Percentiles rank a stretch among this genome's conserved stretches.
Evolutionary conservation across 2,113 vertebrate genomes (phyloP).

Genomic region (Alosa alosa): DNA sequence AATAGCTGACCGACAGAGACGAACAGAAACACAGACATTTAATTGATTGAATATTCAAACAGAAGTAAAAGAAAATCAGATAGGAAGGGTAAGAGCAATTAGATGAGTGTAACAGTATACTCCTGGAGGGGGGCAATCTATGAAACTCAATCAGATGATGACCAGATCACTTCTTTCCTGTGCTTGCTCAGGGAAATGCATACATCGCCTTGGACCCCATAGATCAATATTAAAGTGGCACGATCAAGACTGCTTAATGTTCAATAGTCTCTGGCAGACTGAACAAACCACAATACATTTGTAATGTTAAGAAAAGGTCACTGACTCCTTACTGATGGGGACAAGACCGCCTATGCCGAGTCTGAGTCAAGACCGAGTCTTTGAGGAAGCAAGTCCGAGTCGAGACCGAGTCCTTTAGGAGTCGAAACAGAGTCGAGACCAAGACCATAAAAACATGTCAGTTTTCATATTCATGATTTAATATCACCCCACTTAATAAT

Average conservation of each 20-base stretch:
- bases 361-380: too few species aligned
- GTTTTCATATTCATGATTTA: too few species aligned
- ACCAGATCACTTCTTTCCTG: background rate
- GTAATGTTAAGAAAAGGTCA: background rate
- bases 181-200: background rate
- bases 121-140: background rate
- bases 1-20: background rate
- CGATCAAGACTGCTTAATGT: background rate
- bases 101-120: background rate
- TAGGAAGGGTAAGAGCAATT: background rate
- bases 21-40: background rate
- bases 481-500: too few species aligned
- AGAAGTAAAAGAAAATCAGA: background rate
- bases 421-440: too few species aligned
- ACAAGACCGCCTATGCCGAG: too few species aligned
- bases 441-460: too few species aligned
- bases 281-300: background rate
- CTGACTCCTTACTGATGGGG: too few species aligned
- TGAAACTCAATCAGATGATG: conserved; percentile 3
- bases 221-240: background rate
- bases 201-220: background rate
- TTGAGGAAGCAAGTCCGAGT: too few species aligned
- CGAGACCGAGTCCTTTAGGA: too few species aligned
- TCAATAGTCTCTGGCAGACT: background rate
- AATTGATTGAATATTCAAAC: background rate